phyloP scores from a whole-genome alignment of 2,797 vertebrate genomes.

The Crax fasciolata region DNA sequence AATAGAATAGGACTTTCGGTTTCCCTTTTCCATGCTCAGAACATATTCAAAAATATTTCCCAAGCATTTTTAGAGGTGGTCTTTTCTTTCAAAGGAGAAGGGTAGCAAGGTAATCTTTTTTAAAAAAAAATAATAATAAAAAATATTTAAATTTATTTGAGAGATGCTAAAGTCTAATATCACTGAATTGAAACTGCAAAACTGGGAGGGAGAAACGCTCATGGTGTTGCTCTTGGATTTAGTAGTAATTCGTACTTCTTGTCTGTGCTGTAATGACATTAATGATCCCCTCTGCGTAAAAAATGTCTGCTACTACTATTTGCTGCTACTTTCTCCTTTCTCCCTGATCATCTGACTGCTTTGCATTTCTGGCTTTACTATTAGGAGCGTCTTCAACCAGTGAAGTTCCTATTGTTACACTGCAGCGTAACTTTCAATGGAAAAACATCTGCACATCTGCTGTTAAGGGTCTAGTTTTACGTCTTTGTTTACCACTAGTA shows the following conservation, averaged over 20 bases:
- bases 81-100: background rate
- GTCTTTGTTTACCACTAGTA: background rate
- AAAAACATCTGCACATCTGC: background rate
- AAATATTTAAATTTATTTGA: background rate
- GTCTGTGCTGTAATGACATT: background rate
- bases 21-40: background rate
- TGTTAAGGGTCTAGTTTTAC: background rate
- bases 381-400: background rate
- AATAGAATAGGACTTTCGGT: background rate
- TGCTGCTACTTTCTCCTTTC: background rate
- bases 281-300: background rate
- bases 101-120: background rate
- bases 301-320: background rate
- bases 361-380: background rate
- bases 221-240: background rate
- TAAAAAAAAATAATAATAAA: background rate
- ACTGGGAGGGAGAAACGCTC: background rate
- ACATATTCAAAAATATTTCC: background rate
- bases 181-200: background rate
- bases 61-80: background rate
- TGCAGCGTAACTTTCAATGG: background rate
- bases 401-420: background rate
- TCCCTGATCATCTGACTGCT: background rate
- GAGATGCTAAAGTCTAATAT: background rate
- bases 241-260: background rate